Evolutionary conservation across 2,888 invertebrate species (phyloP).

Genomic region (Lycocerus yunnanus): DNA sequence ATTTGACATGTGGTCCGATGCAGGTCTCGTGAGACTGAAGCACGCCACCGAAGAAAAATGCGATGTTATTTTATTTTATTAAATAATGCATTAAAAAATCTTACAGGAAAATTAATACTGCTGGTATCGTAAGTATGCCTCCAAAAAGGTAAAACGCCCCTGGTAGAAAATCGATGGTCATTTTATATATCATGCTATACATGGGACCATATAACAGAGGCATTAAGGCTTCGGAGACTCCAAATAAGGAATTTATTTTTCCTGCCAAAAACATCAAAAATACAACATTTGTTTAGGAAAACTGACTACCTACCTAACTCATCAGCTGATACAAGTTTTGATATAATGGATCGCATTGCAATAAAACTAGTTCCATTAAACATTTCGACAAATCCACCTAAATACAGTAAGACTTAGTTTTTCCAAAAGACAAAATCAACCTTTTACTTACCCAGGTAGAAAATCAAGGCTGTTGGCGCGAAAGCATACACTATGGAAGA

Average conservation of each 20-base stretch:
- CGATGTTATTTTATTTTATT: no score
- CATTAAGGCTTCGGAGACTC: constrained; percentile 48
- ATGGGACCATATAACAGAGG: constrained; percentile 48
- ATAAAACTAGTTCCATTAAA: constrained; percentile 58
- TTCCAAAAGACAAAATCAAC: neutral
- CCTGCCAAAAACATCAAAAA: constrained; percentile 42
- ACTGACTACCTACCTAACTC: constrained; percentile 60
- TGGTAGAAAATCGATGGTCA: constrained; percentile 44
- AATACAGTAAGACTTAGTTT: constrained; percentile 1
- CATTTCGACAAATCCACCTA: constrained; percentile 60
- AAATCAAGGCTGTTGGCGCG: constrained; percentile 43
- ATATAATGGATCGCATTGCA: constrained; percentile 62
- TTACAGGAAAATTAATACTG: constrained; percentile 47
- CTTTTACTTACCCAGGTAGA: constrained; percentile 63
- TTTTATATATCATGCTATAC: constrained; percentile 47
- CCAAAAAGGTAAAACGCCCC: constrained; percentile 47
- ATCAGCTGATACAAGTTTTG: constrained; percentile 61
- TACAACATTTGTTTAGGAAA: constrained; percentile 35
- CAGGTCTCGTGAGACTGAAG: no score
- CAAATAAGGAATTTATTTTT: constrained; percentile 56
- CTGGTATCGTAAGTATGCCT: constrained; percentile 42
- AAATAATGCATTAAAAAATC: constrained; percentile 18
- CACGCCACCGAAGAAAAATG: no score
- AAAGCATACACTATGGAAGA: constrained; percentile 49
- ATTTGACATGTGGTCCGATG: no score